These are phyloP conservation scores for Endomychus coccineus DNA, from an alignment of 2,888 invertebrate genomes.

Conservation along the genomic window DNA sequence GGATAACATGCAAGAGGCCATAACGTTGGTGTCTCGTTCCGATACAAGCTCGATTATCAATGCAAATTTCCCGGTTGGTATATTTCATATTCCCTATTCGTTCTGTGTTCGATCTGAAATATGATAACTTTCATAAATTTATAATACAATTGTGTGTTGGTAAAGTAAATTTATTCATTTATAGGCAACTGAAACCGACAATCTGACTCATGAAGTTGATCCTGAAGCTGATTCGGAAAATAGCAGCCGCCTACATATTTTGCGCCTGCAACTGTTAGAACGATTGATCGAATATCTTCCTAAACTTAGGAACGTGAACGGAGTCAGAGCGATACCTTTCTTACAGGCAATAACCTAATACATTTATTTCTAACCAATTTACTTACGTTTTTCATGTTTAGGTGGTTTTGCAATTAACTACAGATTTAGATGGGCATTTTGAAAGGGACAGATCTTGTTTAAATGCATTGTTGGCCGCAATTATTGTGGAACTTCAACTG, in stretches of 20 bases:
- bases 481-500: constrained; percentile 67
- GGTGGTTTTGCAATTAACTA: constrained; percentile 82
- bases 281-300: constrained; percentile 72
- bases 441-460: constrained; percentile 73
- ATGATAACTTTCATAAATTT: not conserved
- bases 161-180: not conserved
- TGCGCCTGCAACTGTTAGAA: constrained; percentile 65
- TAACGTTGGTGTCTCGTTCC: constrained; percentile 47
- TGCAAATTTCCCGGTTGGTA: constrained; percentile 11
- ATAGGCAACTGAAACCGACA: constrained; percentile 31
- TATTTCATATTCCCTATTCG: no score
- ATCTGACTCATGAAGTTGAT: constrained; percentile 33
- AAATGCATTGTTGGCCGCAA: constrained; percentile 63
- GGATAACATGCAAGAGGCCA: constrained; percentile 55
- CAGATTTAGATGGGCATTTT: constrained; percentile 79
- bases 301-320: constrained; percentile 67
- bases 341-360: no score
- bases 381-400: no score
- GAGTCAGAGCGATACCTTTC: constrained; percentile 82
- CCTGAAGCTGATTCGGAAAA: constrained; percentile 38
- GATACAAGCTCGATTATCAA: constrained; percentile 47
- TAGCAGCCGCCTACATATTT: constrained; percentile 52
- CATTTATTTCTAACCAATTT: no score
- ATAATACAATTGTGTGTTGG: not conserved
- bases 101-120: not conserved